phyloP scores from a whole-genome alignment of 2,113 vertebrate species.

The Hydrochoerus hydrochaeris region DNA sequence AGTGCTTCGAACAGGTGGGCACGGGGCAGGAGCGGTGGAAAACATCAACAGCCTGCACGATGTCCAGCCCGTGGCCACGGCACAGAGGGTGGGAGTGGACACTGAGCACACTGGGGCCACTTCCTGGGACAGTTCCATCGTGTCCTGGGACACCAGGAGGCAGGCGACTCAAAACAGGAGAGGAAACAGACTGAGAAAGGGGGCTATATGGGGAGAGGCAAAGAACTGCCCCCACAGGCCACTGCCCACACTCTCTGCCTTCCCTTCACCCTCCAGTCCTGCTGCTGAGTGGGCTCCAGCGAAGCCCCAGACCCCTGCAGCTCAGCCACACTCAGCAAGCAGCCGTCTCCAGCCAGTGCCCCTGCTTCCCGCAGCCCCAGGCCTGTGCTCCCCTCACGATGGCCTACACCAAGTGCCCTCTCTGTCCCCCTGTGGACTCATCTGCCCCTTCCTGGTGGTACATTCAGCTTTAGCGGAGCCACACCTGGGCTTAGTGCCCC shows the following conservation, averaged over 20 bases:
- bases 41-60: not conserved
- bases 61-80: not conserved
- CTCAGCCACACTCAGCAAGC: not conserved
- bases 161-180: too few relatives aligned
- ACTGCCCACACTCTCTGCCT: not conserved
- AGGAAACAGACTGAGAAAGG: not conserved
- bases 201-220: not conserved
- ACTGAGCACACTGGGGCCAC: accelerated
- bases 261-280: not conserved
- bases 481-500: not conserved
- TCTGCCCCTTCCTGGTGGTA: accelerated
- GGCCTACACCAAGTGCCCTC: not conserved
- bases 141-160: not conserved
- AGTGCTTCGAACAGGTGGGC: not conserved
- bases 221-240: not conserved
- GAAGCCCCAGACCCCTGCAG: accelerated
- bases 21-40: not conserved
- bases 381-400: not conserved
- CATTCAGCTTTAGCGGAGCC: not conserved
- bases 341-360: not conserved
- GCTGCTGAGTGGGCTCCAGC: not conserved
- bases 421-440: not conserved
- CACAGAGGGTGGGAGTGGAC: accelerated
- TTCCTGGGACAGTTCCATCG: accelerated
- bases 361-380: not conserved